Evolutionary conservation across 2,888 invertebrate genomes (phyloP).

Genomic region (Creontiades dilutus): DNA sequence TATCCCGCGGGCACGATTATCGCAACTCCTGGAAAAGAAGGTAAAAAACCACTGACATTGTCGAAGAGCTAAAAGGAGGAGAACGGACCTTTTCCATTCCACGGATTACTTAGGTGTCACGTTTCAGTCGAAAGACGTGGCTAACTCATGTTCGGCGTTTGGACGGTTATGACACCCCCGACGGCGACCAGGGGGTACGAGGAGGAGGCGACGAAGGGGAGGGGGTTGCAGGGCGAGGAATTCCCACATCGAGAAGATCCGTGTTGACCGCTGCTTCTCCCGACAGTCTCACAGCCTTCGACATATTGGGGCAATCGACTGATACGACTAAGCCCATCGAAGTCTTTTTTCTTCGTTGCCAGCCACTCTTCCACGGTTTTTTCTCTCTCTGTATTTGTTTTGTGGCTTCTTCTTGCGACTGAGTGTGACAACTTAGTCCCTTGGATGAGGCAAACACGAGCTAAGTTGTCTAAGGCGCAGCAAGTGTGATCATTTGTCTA

Average conservation of each 20-base stretch:
- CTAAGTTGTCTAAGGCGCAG: too few relatives aligned
- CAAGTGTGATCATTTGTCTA: too few relatives aligned
- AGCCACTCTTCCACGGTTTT: neutral
- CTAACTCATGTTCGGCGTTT: slow-evolving; percentile 29
- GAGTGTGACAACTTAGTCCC: too few relatives aligned
- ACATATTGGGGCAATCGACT: neutral
- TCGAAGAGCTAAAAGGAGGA: slow-evolving; percentile 9
- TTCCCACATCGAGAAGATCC: slow-evolving; percentile 22
- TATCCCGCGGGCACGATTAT: slow-evolving; percentile 16
- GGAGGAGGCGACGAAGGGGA: neutral
- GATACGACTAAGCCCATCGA: slow-evolving; percentile 27
- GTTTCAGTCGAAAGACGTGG: slow-evolving; percentile 49
- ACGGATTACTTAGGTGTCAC: slow-evolving; percentile 49
- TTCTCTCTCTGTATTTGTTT: too few relatives aligned
- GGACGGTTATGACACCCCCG: slow-evolving; percentile 26
- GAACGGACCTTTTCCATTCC: slow-evolving; percentile 25
- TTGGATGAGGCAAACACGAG: too few relatives aligned
- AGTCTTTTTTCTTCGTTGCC: neutral
- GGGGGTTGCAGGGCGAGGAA: neutral
- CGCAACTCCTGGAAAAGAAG: slow-evolving; percentile 12
- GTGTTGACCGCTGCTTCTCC: slow-evolving; percentile 10
- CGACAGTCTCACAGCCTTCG: neutral
- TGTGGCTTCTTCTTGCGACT: too few relatives aligned
- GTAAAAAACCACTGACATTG: slow-evolving; percentile 11
- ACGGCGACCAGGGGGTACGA: neutral